These are phyloP conservation scores for Zalophus californianus DNA, from an alignment of 2,797 vertebrate genomes.

Conservation along the genomic window DNA sequence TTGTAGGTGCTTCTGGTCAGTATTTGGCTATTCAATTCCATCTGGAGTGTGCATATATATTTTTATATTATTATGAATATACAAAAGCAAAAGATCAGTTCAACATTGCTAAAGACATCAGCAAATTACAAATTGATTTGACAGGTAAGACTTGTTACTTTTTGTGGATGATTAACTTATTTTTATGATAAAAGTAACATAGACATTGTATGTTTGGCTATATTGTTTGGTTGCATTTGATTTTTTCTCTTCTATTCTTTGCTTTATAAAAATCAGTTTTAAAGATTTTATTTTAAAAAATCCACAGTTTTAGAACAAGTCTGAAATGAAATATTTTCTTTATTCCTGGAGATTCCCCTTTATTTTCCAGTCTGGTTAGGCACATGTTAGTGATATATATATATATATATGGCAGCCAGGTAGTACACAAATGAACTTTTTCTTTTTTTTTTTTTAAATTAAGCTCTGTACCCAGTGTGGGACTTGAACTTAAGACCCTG, in stretches of 20 bases:
- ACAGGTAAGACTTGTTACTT: slow-evolving; percentile 89
- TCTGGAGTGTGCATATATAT: slow-evolving; percentile 94
- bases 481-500: neutral
- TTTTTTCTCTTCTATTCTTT: neutral
- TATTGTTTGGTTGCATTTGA: slow-evolving; percentile 33
- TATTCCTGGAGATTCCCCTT: neutral
- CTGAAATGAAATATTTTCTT: neutral
- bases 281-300: slow-evolving; percentile 59
- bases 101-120: slow-evolving; percentile 89
- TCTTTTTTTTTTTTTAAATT: neutral
- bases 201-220: neutral
- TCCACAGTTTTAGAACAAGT: slow-evolving; percentile 15
- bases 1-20: slow-evolving; percentile 84
- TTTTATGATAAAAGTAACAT: slow-evolving; percentile 54
- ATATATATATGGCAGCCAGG: neutral
- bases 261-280: slow-evolving; percentile 47
- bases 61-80: slow-evolving; percentile 95
- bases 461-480: neutral
- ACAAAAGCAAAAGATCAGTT: slow-evolving; percentile 93
- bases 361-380: neutral
- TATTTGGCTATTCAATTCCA: slow-evolving; percentile 94
- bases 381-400: neutral
- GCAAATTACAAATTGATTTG: slow-evolving; percentile 90
- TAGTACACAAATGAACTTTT: neutral
- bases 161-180: slow-evolving; percentile 36